A percentile compares a stretch with the other conserved stretches of the same genome.
These are phyloP conservation scores for Micromussa lordhowensis DNA, from an alignment of 92 coral and sea anemone species.

Conservation along the genomic window DNA sequence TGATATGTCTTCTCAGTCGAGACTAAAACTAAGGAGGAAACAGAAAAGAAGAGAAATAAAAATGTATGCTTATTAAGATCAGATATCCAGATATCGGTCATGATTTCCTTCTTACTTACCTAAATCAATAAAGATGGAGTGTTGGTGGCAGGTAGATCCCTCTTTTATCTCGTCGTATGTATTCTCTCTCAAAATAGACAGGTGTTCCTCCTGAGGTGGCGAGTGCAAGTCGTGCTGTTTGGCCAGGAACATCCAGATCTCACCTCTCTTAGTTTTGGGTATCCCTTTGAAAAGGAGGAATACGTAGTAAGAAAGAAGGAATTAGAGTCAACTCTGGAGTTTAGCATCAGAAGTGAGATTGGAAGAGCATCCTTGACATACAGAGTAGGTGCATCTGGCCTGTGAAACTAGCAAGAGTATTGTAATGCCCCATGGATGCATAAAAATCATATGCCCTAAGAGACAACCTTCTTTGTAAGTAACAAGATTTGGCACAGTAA, in stretches of 20 bases:
- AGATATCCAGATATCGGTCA: too few species aligned
- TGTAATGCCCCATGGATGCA: too few species aligned
- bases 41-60: too few species aligned
- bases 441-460: too few species aligned
- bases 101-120: conserved; percentile 60
- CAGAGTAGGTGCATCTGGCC: too few species aligned
- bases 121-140: conserved; percentile 93
- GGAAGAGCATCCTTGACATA: neutral
- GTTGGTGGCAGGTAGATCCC: conserved; percentile 83
- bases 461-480: neutral
- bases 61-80: too few species aligned
- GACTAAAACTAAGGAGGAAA: too few species aligned
- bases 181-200: conserved; percentile 49
- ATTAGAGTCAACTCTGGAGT: neutral
- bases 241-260: conserved; percentile 90
- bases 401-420: too few species aligned
- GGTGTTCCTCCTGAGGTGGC: conserved; percentile 44
- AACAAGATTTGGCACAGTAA: neutral
- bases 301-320: neutral
- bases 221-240: conserved; percentile 76
- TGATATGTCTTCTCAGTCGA: too few species aligned
- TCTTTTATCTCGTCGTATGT: conserved; percentile 78
- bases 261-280: conserved; percentile 90
- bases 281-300: conserved; percentile 65
- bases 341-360: neutral